Evolutionary conservation across 2,888 invertebrate species (phyloP).

Genomic region (Acrobeloides nanus): DNA sequence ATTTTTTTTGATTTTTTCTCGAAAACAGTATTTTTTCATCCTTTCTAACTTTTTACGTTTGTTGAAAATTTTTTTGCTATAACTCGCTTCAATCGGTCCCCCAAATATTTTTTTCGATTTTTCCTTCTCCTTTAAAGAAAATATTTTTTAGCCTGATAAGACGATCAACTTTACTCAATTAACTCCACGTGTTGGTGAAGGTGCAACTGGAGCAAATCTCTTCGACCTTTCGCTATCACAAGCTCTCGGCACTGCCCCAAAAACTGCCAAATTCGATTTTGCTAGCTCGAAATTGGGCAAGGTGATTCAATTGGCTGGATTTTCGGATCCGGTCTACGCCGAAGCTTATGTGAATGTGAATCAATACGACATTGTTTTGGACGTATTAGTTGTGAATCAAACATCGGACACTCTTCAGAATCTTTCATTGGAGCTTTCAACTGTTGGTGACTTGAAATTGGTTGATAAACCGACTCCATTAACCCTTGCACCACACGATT

Average conservation of each 20-base stretch:
- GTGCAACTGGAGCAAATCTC: conserved; percentile 66
- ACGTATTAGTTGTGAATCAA: conserved; percentile 95
- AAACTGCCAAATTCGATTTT: conserved; percentile 54
- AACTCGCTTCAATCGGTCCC: too few species aligned
- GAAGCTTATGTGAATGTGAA: conserved; percentile 99
- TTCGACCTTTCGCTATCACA: conserved; percentile 87
- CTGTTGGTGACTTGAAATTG: conserved; percentile 79
- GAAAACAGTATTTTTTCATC: too few species aligned
- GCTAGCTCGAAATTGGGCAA: conserved; percentile 62
- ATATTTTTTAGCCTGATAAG: conserved; percentile 70
- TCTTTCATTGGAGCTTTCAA: conserved; percentile 92
- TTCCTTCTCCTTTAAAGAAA: neutral
- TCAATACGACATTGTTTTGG: conserved; percentile 71
- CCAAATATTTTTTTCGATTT: neutral
- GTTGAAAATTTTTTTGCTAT: too few species aligned
- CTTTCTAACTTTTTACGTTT: too few species aligned
- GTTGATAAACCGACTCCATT: conserved; percentile 94
- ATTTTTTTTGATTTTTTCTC: neutral
- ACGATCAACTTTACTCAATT: conserved; percentile 76
- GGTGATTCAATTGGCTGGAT: conserved; percentile 89
- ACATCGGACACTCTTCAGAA: conserved; percentile 95
- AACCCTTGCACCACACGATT: conserved; percentile 90
- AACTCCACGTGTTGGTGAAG: conserved; percentile 52
- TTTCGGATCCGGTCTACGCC: conserved; percentile 97
- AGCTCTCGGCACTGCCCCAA: conserved; percentile 52